Evolutionary conservation across 2,888 invertebrate genomes (phyloP).

Genomic region (Drosophila austrosaltans): DNA sequence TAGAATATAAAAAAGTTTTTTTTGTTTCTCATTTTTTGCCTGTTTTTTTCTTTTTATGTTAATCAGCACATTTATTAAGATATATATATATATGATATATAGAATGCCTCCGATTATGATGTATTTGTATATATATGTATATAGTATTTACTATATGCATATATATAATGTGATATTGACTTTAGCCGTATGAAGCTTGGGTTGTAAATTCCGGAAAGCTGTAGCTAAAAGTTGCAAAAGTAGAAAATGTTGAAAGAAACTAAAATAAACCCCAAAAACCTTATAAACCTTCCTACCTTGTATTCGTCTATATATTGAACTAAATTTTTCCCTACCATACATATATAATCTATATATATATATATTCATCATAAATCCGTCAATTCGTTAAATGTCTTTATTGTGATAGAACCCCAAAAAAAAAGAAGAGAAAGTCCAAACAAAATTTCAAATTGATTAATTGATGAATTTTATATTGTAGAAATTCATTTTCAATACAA

Average conservation of each 20-base stretch:
- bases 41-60: not conserved
- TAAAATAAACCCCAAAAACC: too few relatives aligned
- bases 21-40: conserved; percentile 5
- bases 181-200: conserved; percentile 56
- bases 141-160: conserved; percentile 49
- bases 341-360: not conserved
- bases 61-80: conserved; percentile 21
- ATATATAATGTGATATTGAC: conserved; percentile 66
- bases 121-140: conserved; percentile 38
- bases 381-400: conserved; percentile 54
- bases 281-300: too few relatives aligned
- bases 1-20: conserved; percentile 5
- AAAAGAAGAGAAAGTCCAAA: not conserved
- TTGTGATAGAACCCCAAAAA: conserved; percentile 53
- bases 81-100: conserved; percentile 11
- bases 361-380: conserved; percentile 13
- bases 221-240: not conserved
- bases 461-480: not conserved
- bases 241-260: not conserved
- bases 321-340: too few relatives aligned
- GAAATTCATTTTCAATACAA: conserved; percentile 39
- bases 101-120: conserved; percentile 6
- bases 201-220: conserved; percentile 26
- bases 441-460: conserved; percentile 1
- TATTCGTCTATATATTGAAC: too few relatives aligned